Evolutionary conservation across 2,113 vertebrate species (phyloP).

Genomic region (Cephalopterus ornatus): DNA sequence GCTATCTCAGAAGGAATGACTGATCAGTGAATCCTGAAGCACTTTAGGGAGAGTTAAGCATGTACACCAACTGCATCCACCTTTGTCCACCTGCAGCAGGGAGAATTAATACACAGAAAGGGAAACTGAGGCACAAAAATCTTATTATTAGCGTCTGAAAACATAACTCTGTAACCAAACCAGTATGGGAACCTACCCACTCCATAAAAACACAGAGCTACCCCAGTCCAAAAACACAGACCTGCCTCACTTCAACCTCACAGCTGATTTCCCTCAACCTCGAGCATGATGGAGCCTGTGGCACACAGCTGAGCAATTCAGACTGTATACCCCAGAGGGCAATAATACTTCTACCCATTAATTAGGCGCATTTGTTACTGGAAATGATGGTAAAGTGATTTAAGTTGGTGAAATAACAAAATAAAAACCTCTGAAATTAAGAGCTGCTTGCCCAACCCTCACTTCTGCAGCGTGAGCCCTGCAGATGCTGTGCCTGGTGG

Average conservation of each 20-base stretch:
- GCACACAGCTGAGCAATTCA: not conserved
- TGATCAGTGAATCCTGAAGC: not conserved
- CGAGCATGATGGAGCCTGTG: accelerated
- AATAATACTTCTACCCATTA: not conserved
- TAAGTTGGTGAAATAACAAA: not conserved
- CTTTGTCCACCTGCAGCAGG: not conserved
- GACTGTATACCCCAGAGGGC: not conserved
- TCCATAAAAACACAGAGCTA: not conserved
- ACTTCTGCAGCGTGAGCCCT: not conserved
- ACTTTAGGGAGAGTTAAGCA: not conserved
- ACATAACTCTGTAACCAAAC: not conserved
- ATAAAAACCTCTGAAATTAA: not conserved
- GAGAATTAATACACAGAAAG: not conserved
- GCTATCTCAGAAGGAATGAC: not conserved
- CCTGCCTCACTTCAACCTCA: not conserved
- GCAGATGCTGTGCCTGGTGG: accelerated
- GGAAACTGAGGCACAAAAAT: not conserved
- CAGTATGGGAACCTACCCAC: not conserved
- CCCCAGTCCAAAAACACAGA: not conserved
- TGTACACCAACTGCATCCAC: not conserved
- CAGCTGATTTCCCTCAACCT: not conserved
- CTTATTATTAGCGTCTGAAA: not conserved
- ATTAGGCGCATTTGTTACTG: conserved; percentile 4
- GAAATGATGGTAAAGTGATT: not conserved
- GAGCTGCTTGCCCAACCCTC: not conserved